Evolutionary conservation across 1,140 invertebrate genomes (phyloP), one percentile per base, ranked within the genome.

Genomic region (Bombus huntii): DNA sequence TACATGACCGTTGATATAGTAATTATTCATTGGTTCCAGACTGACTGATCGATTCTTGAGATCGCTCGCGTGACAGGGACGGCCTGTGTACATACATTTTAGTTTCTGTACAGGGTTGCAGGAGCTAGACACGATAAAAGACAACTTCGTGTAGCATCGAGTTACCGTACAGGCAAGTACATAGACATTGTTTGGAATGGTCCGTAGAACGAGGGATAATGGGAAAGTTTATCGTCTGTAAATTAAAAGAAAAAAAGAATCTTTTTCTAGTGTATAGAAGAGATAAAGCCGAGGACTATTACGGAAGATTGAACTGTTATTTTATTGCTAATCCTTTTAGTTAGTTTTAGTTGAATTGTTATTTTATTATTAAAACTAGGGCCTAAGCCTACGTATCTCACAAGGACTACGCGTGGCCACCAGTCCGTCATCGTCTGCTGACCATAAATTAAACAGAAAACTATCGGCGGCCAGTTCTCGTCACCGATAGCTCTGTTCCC

Each of bases 1-100:
- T 44, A 31, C 66, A 47, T 22, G 53, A n/a, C 25, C 4, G 44
- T 47, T 10, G 66, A 53, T 72, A 25, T 1, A 0, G 31, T 81
- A 31, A 81, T 72, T 81, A 81, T 80, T 80, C 78, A 80, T 80
- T 31, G 78, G 31, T 70, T 80, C 31, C 12, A 6, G 34, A 8
- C 25, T 31, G 62, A 31, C 13, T 66, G 78, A 80, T 80, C 78
- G 78, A 70, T 80, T 37, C 44, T 37, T 47, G 31, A 47, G 25
- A 70, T 80, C 34, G 44, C 3, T 80, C 47, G 59, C 78, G 65
- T 80, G 65, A 31, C 31, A 70, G 6, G 37, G 15, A 37, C 34
- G 12, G 3, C 28, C 8, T 12, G 78, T 80, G 65, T 31, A 70
- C 31, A 25, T 53, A 53, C 18, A 22, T 53, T 53, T 53, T 39